phyloP scores from a whole-genome alignment of 2,797 vertebrate genomes.

The Intellagama lesueurii region DNA sequence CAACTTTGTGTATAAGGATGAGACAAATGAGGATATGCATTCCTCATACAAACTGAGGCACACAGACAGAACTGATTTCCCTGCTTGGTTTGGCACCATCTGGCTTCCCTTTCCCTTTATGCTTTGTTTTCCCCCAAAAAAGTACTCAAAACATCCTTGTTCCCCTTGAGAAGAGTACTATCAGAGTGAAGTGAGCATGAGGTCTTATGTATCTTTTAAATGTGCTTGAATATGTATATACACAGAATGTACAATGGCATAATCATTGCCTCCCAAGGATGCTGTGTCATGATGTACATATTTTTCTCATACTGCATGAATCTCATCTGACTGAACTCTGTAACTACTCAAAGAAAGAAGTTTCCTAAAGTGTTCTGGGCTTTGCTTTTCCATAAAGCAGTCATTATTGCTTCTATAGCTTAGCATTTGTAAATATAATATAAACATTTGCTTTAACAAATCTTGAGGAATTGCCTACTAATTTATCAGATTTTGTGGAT shows the following conservation, averaged over 20 bases:
- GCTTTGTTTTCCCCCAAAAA: background rate
- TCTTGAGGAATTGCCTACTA: background rate
- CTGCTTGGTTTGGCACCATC: background rate
- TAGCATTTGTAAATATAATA: background rate
- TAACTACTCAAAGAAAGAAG: background rate
- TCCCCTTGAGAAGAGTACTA: background rate
- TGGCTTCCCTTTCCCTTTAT: background rate
- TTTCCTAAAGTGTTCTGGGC: background rate
- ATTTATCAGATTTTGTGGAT: background rate
- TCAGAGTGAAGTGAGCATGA: background rate
- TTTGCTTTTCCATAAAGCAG: background rate
- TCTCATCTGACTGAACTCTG: background rate
- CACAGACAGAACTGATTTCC: background rate
- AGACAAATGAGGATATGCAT: no score
- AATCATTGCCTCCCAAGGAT: background rate
- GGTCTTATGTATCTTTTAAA: background rate
- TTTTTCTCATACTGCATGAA: background rate
- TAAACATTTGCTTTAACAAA: background rate
- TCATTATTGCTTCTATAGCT: background rate
- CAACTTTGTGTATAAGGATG: no score
- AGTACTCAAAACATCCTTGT: background rate
- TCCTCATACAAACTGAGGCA: background rate
- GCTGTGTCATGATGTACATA: background rate
- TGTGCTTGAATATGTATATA: background rate
- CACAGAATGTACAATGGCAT: no score